These are phyloP conservation scores for Zaprionus camerounensis DNA, from an alignment of 1,140 invertebrate species.

Conservation along the genomic window DNA sequence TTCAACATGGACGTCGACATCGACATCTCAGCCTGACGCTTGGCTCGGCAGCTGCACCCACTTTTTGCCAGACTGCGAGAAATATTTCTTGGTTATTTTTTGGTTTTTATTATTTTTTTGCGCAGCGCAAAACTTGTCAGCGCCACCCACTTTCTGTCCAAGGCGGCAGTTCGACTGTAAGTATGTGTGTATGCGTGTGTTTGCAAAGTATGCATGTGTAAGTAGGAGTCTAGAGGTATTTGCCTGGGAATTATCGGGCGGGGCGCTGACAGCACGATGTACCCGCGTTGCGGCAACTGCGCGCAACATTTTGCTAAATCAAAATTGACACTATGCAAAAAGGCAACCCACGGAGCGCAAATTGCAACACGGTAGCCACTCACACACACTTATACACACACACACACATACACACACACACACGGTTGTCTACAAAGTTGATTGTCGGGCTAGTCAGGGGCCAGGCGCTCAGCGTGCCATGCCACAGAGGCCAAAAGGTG, in stretches of 20 bases:
- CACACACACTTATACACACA: constrained; percentile 32
- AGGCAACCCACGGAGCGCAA: constrained; percentile 69
- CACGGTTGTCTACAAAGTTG: constrained; percentile 15
- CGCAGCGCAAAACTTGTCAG: constrained; percentile 60
- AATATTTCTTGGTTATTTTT: constrained; percentile 57
- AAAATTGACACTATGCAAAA: constrained; percentile 81
- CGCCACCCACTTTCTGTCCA: constrained; percentile 74
- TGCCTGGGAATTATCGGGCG: constrained; percentile 62
- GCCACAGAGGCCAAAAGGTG: constrained; percentile 76
- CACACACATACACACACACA: constrained; percentile 7
- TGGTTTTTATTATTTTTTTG: background rate
- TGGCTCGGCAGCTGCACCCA: constrained; percentile 62
- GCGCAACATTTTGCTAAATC: constrained; percentile 72
- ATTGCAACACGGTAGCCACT: constrained; percentile 69
- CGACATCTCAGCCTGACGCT: constrained; percentile 11
- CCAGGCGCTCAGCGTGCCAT: constrained; percentile 75
- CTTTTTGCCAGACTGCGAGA: constrained; percentile 47
- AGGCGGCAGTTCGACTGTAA: constrained; percentile 18
- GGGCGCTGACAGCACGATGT: constrained; percentile 63
- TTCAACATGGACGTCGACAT: constrained; percentile 18
- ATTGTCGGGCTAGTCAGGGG: constrained; percentile 59
- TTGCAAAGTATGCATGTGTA: background rate
- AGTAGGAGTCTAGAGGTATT: constrained; percentile 53
- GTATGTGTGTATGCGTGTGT: constrained; percentile 3
- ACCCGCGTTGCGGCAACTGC: constrained; percentile 28